Conservation (phyloP, 2,113 vertebrate genomes). For the Muntiacus reevesi region DNA sequence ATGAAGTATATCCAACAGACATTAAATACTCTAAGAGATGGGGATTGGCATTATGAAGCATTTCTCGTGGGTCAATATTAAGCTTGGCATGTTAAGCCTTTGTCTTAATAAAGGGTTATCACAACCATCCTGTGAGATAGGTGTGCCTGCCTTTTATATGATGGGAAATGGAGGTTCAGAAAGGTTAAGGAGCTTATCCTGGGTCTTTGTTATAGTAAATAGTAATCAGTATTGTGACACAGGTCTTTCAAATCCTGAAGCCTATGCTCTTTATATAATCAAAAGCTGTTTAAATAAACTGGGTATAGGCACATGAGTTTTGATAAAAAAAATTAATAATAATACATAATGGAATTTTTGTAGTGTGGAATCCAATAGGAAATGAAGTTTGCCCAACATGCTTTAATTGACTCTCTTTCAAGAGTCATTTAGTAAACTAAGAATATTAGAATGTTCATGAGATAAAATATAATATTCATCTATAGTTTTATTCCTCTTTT, state of each 20-base stretch:
- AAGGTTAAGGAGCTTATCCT: background rate
- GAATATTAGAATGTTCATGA: background rate
- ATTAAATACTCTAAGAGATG: background rate
- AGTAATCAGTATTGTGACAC: background rate
- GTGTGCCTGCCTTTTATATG: background rate
- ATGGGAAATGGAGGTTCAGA: background rate
- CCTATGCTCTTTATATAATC: background rate
- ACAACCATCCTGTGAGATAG: background rate
- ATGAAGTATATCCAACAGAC: background rate
- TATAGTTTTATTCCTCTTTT: slow-evolving; percentile 31
- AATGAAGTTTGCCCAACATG: background rate
- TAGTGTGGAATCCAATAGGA: background rate
- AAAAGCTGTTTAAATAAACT: background rate
- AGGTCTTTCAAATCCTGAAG: background rate
- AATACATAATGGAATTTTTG: background rate
- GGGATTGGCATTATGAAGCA: background rate
- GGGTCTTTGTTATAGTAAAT: background rate
- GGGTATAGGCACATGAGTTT: background rate
- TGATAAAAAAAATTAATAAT: background rate
- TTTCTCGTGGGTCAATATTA: background rate
- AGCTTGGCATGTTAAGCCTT: background rate
- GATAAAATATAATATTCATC: background rate
- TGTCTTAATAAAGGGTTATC: background rate
- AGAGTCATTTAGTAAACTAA: slow-evolving; percentile 14
- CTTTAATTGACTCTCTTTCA: slow-evolving; percentile 18